These are phyloP conservation scores for Cherax quadricarinatus DNA, from an alignment of 1,140 invertebrate species.

Conservation along the genomic window DNA sequence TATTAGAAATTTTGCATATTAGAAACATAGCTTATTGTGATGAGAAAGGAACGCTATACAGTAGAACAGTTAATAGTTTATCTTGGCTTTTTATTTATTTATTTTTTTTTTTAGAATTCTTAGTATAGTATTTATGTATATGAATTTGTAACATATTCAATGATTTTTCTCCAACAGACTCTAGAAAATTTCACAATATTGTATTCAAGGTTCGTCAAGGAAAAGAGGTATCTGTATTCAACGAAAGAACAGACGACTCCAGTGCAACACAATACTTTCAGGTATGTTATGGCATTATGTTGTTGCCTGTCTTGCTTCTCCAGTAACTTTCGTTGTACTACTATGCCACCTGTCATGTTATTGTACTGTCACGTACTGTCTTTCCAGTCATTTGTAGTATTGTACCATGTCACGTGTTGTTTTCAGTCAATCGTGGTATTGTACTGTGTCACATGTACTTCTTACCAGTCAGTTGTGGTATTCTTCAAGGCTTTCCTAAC, in stretches of 20 bases:
- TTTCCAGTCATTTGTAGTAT: too few relatives aligned
- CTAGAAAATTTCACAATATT: slow-evolving; percentile 86
- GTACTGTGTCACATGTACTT: too few relatives aligned
- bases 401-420: too few relatives aligned
- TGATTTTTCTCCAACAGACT: slow-evolving; percentile 79
- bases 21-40: too few relatives aligned
- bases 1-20: too few relatives aligned
- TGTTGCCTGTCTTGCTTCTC: too few relatives aligned
- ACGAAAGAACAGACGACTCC: slow-evolving; percentile 97
- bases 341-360: background rate
- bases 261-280: slow-evolving; percentile 97
- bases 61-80: background rate
- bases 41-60: too few relatives aligned
- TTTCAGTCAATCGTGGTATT: too few relatives aligned
- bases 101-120: background rate
- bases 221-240: slow-evolving; percentile 90
- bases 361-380: too few relatives aligned
- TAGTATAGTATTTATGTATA: background rate
- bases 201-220: slow-evolving; percentile 87
- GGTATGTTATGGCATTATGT: slow-evolving; percentile 75
- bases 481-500: too few relatives aligned
- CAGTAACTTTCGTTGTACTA: too few relatives aligned
- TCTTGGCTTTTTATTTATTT: background rate
- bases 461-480: too few relatives aligned
- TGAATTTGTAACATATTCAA: background rate